Base-by-base conservation (phyloP, 2,888 invertebrate species). In the Isotomurus palustris region DNA sequence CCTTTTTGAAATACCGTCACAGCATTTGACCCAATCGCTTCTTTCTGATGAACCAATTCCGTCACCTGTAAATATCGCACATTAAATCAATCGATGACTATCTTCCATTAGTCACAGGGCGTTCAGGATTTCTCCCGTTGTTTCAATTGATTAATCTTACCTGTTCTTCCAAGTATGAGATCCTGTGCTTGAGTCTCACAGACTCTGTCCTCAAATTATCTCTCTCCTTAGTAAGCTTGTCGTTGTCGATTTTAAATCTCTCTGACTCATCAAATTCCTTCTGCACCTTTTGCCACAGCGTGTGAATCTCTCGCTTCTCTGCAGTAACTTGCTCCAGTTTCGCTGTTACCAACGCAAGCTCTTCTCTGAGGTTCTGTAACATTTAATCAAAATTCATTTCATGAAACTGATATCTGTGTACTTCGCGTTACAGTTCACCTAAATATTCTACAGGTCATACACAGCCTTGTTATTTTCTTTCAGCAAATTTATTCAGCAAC, bases 141-240 rank as follows among this genome's bases (percentile, higher is more conserved):
- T 28, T 4, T 17, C 19, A 14, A 49, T 22, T 43, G 29, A 10
- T 22, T 14, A 10, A 27, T 41, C 25, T 48, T 47, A 65, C 89
- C 76, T 91, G 91, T 73, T 91, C 91, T 75, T 92, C 91, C 57
- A 92, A 80, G 75, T 91, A 91, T 2, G 89, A 88, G 72, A 91
- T 91, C 68, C 91, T 81, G 75, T 91, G 91, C 14, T 89, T 89
- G 59, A 91, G 80, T 50, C 91, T 80, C 60, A 89, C 83, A 77
- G 90, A 91, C 76, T 91, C 91, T 22, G 85, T 67, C 57, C 81
- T 71, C 85, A 83, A 62, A 66, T 71, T 29, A 84, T 72, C 73
- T 19, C 70, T 56, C 36, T 73, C 73, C 55, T 70, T 71, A 38
- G 58, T 45, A 6, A 70, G 38, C 58, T 67, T 69, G 14, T 69